Base-by-base conservation (phyloP, 2,888 invertebrate species). In the Dynastes hyllus region DNA sequence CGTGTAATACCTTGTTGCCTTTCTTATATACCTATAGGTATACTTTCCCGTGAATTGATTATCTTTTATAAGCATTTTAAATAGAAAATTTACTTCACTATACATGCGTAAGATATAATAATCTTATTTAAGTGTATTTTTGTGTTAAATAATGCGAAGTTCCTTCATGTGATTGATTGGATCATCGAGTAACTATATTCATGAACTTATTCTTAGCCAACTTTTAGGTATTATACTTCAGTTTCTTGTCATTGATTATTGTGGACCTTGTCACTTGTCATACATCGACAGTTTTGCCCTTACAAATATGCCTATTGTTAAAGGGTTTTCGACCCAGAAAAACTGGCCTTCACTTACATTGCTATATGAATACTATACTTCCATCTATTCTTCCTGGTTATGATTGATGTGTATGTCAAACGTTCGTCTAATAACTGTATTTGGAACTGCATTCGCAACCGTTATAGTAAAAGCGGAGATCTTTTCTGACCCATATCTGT, bases 391-490 rank as follows among this genome's bases (percentile, higher is more conserved):
- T 73, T 75, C 45, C 45, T 55, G 37, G 73, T 82, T 88, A 88
- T 88, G 88, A 88, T 88, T 87, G 88, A 88, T 88, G 87, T 87
- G 87, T 87, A 83, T 86, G 86, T 87, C 86, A 86, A 84, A 84
- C 83, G 82, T 83, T 83, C 86, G 45, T 75, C 61, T 61, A 75
- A 75, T 75, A 75, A 75, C 73, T 75, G 73, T 75, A 75, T 61
- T 75, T 29, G 13, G 58, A 71, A 55, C 27, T 45, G 45, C 61
- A 27, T 29, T 53, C n/a, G 32, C 71, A 45, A 71, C 71, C 55
- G 71, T 75, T 75, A 61, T 61, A 61, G 40, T 40, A 16, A 61
- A 75, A 40, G 16, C 27, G 45, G 40, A 61, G 29, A 69, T 51
- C 69, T 69, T 61, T 75, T 40, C 71, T 82, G 82, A 82, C 82